Conservation (phyloP, 2,888 invertebrate species). For the Mycogona germanica region DNA sequence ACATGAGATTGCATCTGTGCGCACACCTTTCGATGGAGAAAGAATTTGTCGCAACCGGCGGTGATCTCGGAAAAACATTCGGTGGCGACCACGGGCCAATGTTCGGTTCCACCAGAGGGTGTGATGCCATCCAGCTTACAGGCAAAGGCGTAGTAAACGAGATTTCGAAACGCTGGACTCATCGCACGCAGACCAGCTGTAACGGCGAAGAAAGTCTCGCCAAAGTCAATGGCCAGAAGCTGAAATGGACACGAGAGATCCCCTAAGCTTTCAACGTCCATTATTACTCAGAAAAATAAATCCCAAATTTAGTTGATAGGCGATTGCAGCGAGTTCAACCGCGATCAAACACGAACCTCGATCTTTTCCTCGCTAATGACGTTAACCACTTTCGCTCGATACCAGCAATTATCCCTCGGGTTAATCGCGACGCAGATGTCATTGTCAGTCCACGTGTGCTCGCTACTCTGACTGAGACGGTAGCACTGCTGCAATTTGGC, state of each 20-base stretch:
- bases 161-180: conserved; percentile 38
- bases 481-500: no score
- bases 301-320: no score
- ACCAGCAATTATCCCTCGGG: background rate
- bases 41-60: conserved; percentile 16
- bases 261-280: no score
- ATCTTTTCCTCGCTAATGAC: background rate
- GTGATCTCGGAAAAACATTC: conserved; percentile 28
- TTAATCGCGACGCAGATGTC: background rate
- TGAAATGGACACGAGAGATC: conserved; percentile 25
- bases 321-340: no score
- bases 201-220: conserved; percentile 41
- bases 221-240: conserved; percentile 55
- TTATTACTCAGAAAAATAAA: no score
- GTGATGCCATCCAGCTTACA: conserved; percentile 56
- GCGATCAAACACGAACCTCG: background rate
- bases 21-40: conserved; percentile 12
- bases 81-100: conserved; percentile 31
- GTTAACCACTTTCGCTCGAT: background rate
- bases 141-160: conserved; percentile 47
- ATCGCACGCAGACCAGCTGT: conserved; percentile 41
- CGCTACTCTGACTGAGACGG: no score
- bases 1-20: background rate
- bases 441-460: background rate
- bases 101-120: conserved; percentile 45